Evolutionary conservation across 2,888 invertebrate genomes (phyloP), one percentile per base, ranked within the genome.

Genomic region (Ophion obscuratus): DNA sequence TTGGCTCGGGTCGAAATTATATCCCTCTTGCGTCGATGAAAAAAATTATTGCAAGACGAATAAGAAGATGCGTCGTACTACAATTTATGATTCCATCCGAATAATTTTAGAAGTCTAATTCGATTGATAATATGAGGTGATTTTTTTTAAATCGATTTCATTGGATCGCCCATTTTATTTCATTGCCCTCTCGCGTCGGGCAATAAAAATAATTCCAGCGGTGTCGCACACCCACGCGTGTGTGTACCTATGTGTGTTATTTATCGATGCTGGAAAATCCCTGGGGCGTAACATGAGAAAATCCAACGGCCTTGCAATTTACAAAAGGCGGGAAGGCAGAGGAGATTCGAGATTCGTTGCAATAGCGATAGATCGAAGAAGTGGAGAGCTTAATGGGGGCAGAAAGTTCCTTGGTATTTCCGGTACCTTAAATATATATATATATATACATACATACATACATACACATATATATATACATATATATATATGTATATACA

Each of bases 351-450:
- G 81, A 73, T 84, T 77, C 81, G 84, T 62, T 81, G 81, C 64
- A 85, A 85, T 81, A 78, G 78, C 83, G 83, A 85, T 83, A 85
- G 85, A 85, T 85, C 85, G 85, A 82, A 82, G 75, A 82, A 82
- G 82, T 85, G 68, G 85, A 70, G 79, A 75, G 82, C 79, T 85
- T 83, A 85, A 85, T 85, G 80, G 81, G 24, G 77, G 31, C 75
- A 47, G 75, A n/a, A 70, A 73, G 70, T 64, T 79, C 53, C 75
- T 75, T 67, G 70, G 64, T 79, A 82, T 85, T 76, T 44, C 71
- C 53, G 31, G 70, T 79, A 75, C 24, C 64, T 80, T 80, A 67
- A 57, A 67, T 59, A 24, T 59, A 59, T 77, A 67, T 17, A 68
- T 77, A 10, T 36, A 66, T 31, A 47, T 47, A 68, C 4, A 31